A percentile compares a stretch with the other conserved stretches of the same genome.
Evolutionary conservation across 2,797 vertebrate genomes (phyloP).

Genomic region (Botia kubotai): DNA sequence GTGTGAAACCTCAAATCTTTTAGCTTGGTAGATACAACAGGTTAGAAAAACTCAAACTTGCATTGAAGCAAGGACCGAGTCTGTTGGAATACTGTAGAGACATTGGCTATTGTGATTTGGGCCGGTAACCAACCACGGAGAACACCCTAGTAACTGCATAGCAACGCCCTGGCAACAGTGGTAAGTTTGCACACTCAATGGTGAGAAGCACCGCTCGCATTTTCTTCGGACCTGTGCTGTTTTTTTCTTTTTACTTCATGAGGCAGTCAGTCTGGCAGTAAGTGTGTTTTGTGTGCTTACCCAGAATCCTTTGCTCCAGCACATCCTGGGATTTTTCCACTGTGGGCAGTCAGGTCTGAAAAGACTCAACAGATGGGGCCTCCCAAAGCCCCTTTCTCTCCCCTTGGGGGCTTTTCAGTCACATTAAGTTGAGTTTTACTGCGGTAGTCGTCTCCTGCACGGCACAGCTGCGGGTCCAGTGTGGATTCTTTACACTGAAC

Average conservation of each 20-base stretch:
- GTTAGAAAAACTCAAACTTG: too few relatives aligned
- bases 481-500: too few relatives aligned
- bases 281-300: constrained; percentile 20
- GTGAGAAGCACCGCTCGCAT: too few relatives aligned
- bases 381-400: constrained; percentile 9
- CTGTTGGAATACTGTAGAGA: too few relatives aligned
- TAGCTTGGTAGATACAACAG: too few relatives aligned
- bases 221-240: not conserved
- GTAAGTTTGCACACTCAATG: too few relatives aligned
- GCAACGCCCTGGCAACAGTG: not conserved
- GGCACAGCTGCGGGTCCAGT: too few relatives aligned
- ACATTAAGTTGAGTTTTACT: constrained; percentile 11
- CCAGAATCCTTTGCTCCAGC: constrained; percentile 22
- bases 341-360: constrained; percentile 45
- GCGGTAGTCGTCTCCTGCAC: not conserved
- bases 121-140: too few relatives aligned
- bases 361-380: constrained; percentile 39
- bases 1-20: too few relatives aligned
- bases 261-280: constrained; percentile 6
- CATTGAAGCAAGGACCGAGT: too few relatives aligned
- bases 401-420: constrained; percentile 4
- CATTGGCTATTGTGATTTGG: too few relatives aligned
- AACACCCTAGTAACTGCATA: not conserved
- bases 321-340: constrained; percentile 30
- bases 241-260: constrained; percentile 5